Conservation (phyloP, 92 coral and sea anemone genomes). For the Desmophyllum pertusum region DNA sequence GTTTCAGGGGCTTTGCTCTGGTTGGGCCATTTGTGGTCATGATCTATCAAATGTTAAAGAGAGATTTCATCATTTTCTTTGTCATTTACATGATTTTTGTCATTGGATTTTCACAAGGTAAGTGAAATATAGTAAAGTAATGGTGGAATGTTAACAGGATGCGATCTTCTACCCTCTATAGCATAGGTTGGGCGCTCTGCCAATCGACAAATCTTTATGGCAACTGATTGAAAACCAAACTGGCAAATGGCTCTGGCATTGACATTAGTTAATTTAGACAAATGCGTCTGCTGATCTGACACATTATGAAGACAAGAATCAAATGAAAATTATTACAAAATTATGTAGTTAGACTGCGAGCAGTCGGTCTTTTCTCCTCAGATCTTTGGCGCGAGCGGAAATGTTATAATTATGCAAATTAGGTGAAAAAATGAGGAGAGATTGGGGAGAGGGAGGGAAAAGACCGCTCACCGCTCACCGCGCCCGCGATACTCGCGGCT, state of each 20-base stretch:
- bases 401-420: too few relatives aligned
- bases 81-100: slow-evolving; percentile 85
- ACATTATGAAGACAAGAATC: not conserved
- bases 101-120: slow-evolving; percentile 91
- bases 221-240: too few relatives aligned
- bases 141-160: not conserved
- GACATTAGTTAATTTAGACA: not conserved
- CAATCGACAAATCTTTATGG: too few relatives aligned
- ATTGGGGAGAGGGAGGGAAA: too few relatives aligned
- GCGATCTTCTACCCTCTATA: too few relatives aligned
- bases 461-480: too few relatives aligned
- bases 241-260: too few relatives aligned
- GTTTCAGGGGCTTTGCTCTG: slow-evolving; percentile 77
- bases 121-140: not conserved
- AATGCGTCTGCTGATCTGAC: not conserved
- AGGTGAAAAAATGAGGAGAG: too few relatives aligned
- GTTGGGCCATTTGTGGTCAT: slow-evolving; percentile 92
- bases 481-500: too few relatives aligned
- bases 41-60: slow-evolving; percentile 86
- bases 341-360: not conserved
- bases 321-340: not conserved
- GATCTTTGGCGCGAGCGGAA: too few relatives aligned
- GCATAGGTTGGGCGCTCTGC: too few relatives aligned
- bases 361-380: too few relatives aligned
- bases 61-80: slow-evolving; percentile 83